These are phyloP conservation scores for Centruroides sculpturatus DNA, from an alignment of 1,140 invertebrate species.

Conservation along the genomic window DNA sequence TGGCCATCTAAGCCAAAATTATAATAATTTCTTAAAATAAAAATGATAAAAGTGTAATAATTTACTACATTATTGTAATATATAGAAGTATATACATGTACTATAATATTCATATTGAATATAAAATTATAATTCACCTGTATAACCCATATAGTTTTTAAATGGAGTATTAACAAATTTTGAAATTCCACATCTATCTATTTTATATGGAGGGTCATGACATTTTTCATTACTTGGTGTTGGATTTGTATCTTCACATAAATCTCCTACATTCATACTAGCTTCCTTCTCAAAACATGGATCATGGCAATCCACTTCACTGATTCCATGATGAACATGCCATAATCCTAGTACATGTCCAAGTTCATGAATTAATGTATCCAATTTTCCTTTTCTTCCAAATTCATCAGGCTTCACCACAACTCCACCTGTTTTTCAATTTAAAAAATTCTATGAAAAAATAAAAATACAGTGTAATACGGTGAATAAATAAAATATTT, in stretches of 20 bases:
- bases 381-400: not conserved
- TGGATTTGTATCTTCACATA: not conserved
- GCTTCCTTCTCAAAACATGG: not conserved
- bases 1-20: too few species aligned
- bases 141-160: not conserved
- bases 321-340: not conserved
- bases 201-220: not conserved
- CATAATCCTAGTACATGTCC: not conserved
- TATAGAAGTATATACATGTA: too few species aligned
- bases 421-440: not conserved
- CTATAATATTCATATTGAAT: not conserved
- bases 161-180: not conserved
- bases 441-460: too few species aligned
- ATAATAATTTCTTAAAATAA: too few species aligned
- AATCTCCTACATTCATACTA: not conserved
- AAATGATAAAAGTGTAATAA: too few species aligned
- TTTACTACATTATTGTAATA: too few species aligned
- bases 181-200: not conserved
- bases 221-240: not conserved
- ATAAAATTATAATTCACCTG: not conserved
- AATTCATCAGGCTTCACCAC: not conserved
- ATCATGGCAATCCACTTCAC: not conserved
- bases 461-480: too few species aligned
- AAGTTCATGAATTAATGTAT: not conserved
- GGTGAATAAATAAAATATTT: too few species aligned